Evolutionary conservation across 2,888 invertebrate genomes (phyloP), one percentile per base, ranked within the genome.

Genomic region (Teleiodes luculella): DNA sequence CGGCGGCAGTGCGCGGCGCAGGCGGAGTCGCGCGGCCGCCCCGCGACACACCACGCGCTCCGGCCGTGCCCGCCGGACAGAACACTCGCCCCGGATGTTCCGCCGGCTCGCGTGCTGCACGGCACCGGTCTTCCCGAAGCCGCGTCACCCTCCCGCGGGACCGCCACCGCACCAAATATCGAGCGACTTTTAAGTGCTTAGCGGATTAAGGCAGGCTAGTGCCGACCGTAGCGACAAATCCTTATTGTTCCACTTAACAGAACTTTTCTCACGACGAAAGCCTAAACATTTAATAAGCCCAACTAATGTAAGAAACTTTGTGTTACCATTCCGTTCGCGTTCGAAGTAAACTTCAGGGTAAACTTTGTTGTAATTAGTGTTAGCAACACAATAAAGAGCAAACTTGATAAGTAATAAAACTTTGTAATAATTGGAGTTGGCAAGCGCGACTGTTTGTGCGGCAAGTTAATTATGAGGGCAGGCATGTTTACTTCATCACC

Each of bases 1-100:
- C 28, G 58, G 46, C 58, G 67, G 78, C 85, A 83, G 85, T 83
- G 83, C 78, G 79, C 80, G 83, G 80, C 82, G 86, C 81, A 75
- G 75, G 71, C 77, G 82, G 52, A 57, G 60, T 61, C 65, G 61
- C 54, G 60, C 64, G 51, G 52, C 54, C 43, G 30, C 31, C 41
- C 28, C 43, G 46, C 50, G 45, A 56, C 55, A 54, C 61, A 58
- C 66, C 64, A 50, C 64, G 59, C 59, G 58, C 60, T 52, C 54
- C 55, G 49, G 35, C 51, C 62, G 59, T 61, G 59, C 53, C 55
- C 39, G 50, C 58, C 10, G 18, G 39, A n/a, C 18, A 18, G 45
- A 13, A 28, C 28, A 31, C 45, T 5, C 28, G 30, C 11, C 45
- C 20, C 53, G 39, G 18, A 33, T 48, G 28, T 30, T 18, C 43